Conservation (phyloP, 64 coral and sea anemone species). For the Stichodactyla mertensii region DNA sequence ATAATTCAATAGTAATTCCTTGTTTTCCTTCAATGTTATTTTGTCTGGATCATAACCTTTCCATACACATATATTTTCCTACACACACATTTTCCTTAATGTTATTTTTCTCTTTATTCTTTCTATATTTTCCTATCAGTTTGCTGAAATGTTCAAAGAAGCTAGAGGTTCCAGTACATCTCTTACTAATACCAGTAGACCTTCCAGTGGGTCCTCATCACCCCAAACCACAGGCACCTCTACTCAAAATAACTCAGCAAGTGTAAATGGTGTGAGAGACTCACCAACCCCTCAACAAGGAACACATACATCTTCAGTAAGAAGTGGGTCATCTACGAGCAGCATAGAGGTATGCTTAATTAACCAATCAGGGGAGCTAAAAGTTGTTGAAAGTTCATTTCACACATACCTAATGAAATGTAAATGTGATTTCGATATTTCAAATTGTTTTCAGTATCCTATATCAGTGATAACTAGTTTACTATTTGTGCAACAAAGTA, state of each 20-base stretch:
- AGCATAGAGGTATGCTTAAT: slow-evolving; percentile 59
- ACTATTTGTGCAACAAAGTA: background rate
- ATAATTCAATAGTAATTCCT: background rate
- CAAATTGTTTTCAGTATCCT: too few relatives aligned
- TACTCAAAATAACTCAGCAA: slow-evolving; percentile 25
- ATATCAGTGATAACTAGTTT: too few relatives aligned
- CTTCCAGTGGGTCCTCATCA: slow-evolving; percentile 39
- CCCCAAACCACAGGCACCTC: slow-evolving; percentile 44
- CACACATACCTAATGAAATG: too few relatives aligned
- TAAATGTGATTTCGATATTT: too few relatives aligned
- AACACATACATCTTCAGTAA: slow-evolving; percentile 51
- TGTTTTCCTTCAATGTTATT: background rate
- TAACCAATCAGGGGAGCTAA: background rate
- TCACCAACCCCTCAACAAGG: slow-evolving; percentile 50
- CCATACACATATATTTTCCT: background rate
- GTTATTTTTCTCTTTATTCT: too few relatives aligned
- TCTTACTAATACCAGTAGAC: slow-evolving; percentile 37
- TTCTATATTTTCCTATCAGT: slow-evolving; percentile 34
- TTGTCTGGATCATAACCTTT: background rate
- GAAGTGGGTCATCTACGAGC: slow-evolving; percentile 72
- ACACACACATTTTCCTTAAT: too few relatives aligned
- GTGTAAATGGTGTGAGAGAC: slow-evolving; percentile 58
- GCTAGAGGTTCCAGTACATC: slow-evolving; percentile 62
- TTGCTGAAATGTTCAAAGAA: slow-evolving; percentile 87
- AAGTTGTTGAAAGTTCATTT: too few relatives aligned